phyloP scores from a whole-genome alignment of 2,113 vertebrate genomes.

The Girardinichthys multiradiatus region DNA sequence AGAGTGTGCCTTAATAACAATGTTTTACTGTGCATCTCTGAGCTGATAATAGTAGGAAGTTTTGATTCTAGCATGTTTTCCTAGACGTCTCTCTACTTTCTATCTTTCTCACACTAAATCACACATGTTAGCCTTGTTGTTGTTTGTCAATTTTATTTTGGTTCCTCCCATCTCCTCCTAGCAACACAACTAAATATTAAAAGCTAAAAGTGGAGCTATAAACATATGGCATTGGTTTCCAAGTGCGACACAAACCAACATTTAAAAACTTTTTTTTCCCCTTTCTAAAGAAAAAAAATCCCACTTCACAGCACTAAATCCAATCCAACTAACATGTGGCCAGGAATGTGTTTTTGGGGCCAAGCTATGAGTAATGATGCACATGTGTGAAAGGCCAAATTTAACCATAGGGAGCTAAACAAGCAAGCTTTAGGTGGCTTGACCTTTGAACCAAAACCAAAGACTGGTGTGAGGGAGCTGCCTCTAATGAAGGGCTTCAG shows the following conservation, averaged over 20 bases:
- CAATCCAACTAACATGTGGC: slow-evolving; percentile 67
- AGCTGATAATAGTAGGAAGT: background rate
- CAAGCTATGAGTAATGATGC: slow-evolving; percentile 68
- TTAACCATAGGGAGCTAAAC: slow-evolving; percentile 60
- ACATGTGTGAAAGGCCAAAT: slow-evolving; percentile 67
- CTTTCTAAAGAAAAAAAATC: slow-evolving; percentile 26
- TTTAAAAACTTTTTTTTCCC: slow-evolving; percentile 46
- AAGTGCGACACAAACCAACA: slow-evolving; percentile 62
- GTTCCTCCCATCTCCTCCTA: slow-evolving; percentile 61
- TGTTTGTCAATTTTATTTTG: slow-evolving; percentile 66
- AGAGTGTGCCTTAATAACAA: background rate
- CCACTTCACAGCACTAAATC: slow-evolving; percentile 62
- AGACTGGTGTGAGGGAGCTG: slow-evolving; percentile 53
- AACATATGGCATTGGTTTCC: slow-evolving; percentile 74
- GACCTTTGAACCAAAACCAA: slow-evolving; percentile 71
- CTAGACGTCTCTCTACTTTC: slow-evolving; percentile 7
- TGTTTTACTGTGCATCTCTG: background rate
- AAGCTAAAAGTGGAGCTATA: slow-evolving; percentile 75
- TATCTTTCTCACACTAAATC: slow-evolving; percentile 64
- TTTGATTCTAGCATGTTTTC: background rate
- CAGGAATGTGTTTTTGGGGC: slow-evolving; percentile 59
- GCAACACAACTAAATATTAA: slow-evolving; percentile 76
- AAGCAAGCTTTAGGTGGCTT: slow-evolving; percentile 62
- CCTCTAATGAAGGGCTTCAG: slow-evolving; percentile 68
- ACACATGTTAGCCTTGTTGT: slow-evolving; percentile 57